Percentiles rank a stretch among this genome's conserved stretches.
These are phyloP conservation scores for Aphis gossypii DNA, from an alignment of 1,140 invertebrate genomes.

Conservation along the genomic window DNA sequence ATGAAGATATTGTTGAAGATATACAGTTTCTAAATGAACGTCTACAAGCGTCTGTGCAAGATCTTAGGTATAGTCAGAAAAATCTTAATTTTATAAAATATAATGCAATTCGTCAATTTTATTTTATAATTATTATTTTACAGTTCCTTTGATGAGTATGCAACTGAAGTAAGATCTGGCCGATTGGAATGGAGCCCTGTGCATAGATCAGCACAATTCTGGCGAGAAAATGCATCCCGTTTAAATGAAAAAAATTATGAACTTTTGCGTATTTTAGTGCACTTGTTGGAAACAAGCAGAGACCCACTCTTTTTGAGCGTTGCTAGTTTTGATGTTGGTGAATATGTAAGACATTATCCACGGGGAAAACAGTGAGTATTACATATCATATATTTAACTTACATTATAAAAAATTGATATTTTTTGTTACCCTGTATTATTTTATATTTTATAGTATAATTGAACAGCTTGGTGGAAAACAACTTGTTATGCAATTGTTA, in stretches of 20 bases:
- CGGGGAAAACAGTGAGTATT: conserved; percentile 92
- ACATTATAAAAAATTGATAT: not conserved
- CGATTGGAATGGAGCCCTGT: conserved; percentile 99
- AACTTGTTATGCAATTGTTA: conserved; percentile 95
- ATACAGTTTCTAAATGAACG: conserved; percentile 93
- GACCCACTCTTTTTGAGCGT: conserved; percentile 96
- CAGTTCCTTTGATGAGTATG: conserved; percentile 97
- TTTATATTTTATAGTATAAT: conserved; percentile 78
- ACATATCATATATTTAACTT: not conserved
- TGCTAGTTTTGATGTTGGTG: conserved; percentile 97
- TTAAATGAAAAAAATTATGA: conserved; percentile 99
- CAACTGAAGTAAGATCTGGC: conserved; percentile 90
- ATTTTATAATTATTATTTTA: not conserved
- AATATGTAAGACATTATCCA: conserved; percentile 99
- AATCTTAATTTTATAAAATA: not conserved
- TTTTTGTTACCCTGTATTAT: not conserved
- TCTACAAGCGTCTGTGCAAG: conserved; percentile 92
- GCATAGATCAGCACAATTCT: conserved; percentile 99
- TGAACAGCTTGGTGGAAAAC: conserved; percentile 97
- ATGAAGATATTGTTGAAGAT: conserved; percentile 95
- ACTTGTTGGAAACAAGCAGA: conserved; percentile 86
- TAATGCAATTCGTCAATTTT: conserved; percentile 32
- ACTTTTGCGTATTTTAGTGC: conserved; percentile 90
- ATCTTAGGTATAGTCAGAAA: conserved; percentile 72
- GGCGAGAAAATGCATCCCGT: conserved; percentile 95